Evolutionary conservation across 2,113 vertebrate genomes (phyloP).

Genomic region (Azemiops feae): DNA sequence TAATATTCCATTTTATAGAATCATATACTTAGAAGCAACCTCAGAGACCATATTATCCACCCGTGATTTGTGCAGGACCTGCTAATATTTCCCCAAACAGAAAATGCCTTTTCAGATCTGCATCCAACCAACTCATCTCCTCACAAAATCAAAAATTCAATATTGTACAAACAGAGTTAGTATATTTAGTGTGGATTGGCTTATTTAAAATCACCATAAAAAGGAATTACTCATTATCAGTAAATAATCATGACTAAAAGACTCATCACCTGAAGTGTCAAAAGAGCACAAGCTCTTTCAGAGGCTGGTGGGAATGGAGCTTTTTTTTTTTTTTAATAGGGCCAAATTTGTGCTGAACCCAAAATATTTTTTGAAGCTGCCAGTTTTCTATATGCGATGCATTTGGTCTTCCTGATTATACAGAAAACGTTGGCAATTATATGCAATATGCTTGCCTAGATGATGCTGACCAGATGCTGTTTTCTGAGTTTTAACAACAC

Average conservation of each 20-base stretch:
- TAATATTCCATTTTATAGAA: not conserved
- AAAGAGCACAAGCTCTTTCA: not conserved
- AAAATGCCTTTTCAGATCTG: not conserved
- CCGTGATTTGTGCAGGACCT: not conserved
- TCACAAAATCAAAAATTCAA: not conserved
- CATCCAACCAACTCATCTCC: not conserved
- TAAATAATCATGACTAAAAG: not conserved
- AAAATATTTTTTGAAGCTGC: not conserved
- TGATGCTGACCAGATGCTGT: conserved; percentile 2
- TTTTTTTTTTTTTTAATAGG: not conserved
- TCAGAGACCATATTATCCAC: not conserved
- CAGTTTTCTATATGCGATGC: not conserved
- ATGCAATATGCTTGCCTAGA: not conserved
- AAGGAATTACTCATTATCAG: not conserved
- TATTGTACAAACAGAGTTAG: not conserved
- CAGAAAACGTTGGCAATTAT: conserved; percentile 33
- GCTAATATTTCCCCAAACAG: not conserved
- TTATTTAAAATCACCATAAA: not conserved
- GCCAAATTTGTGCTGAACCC: not conserved
- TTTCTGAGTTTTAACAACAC: conserved; percentile 24
- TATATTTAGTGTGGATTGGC: not conserved
- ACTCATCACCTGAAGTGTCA: not conserved
- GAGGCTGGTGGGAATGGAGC: no score
- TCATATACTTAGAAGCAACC: not conserved
- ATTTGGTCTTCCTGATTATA: not conserved